Evolutionary conservation across 2,888 invertebrate genomes (phyloP).

Genomic region (Oxycera nigricornis): DNA sequence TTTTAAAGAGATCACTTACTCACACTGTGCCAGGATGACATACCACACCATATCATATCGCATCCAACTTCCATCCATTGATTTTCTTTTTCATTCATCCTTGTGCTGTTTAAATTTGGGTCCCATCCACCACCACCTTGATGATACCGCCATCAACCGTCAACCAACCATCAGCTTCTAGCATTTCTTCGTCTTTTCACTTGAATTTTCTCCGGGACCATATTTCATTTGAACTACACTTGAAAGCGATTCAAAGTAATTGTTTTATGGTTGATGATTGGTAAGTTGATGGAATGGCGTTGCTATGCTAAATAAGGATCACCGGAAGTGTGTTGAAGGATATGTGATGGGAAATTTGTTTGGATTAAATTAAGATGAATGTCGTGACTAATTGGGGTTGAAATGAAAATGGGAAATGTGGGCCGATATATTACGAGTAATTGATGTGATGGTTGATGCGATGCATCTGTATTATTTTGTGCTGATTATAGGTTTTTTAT

Average conservation of each 20-base stretch:
- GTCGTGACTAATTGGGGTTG: neutral
- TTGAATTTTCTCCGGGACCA: too few species aligned
- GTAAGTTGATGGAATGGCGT: neutral
- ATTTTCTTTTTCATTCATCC: neutral
- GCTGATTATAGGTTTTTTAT: too few species aligned
- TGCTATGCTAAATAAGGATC: constrained; percentile 23
- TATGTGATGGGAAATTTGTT: constrained; percentile 16
- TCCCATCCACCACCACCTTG: neutral
- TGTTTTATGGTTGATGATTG: neutral
- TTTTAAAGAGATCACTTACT: too few species aligned
- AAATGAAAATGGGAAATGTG: neutral
- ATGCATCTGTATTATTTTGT: too few species aligned
- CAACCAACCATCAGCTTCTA: neutral
- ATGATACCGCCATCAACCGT: neutral
- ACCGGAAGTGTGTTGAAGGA: constrained; percentile 27
- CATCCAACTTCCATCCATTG: neutral
- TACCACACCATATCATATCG: neutral
- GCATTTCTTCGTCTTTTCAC: neutral
- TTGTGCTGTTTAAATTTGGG: neutral
- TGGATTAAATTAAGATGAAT: neutral
- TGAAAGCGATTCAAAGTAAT: constrained; percentile 16
- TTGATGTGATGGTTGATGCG: neutral
- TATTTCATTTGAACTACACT: constrained; percentile 28
- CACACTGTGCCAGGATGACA: too few species aligned
- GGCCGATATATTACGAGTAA: too few species aligned